Evolutionary conservation across 2,797 vertebrate genomes (phyloP).

Genomic region (Mormyrops boulengeri): DNA sequence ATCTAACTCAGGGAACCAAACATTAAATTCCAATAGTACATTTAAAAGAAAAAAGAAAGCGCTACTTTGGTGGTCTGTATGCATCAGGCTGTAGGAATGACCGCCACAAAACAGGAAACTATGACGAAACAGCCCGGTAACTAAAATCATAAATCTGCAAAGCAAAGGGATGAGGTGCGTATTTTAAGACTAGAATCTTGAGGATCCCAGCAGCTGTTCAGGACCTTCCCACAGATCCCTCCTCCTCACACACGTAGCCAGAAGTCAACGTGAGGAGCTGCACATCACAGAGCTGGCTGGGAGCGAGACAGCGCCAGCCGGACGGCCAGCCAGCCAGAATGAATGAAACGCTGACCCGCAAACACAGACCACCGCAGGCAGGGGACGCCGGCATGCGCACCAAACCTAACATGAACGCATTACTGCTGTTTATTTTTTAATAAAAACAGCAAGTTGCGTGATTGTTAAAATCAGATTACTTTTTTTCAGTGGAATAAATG

Average conservation of each 20-base stretch:
- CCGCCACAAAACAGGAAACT: background rate
- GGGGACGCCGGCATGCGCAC: too few relatives aligned
- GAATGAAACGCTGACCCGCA: background rate
- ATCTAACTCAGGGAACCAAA: background rate
- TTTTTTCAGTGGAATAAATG: background rate
- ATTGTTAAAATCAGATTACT: background rate
- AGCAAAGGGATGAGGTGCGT: too few relatives aligned
- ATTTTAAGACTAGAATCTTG: conserved; percentile 16
- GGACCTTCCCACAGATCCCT: conserved; percentile 1
- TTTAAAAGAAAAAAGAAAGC: background rate
- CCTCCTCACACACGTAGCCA: conserved; percentile 17
- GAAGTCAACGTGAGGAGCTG: conserved; percentile 57
- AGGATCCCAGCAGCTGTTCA: conserved; percentile 18
- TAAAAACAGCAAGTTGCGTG: background rate
- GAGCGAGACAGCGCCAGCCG: background rate
- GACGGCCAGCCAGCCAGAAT: background rate
- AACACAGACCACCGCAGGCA: background rate
- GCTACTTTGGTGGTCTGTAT: background rate
- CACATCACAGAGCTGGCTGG: conserved; percentile 43
- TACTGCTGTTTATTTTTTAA: background rate
- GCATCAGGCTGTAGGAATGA: background rate
- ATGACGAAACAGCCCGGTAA: conserved; percentile 38
- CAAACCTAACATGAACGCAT: background rate
- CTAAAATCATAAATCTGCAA: background rate
- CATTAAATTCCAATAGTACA: background rate